These are phyloP conservation scores for Conopomorpha cramerella DNA, from an alignment of 1,140 invertebrate species.

Conservation along the genomic window DNA sequence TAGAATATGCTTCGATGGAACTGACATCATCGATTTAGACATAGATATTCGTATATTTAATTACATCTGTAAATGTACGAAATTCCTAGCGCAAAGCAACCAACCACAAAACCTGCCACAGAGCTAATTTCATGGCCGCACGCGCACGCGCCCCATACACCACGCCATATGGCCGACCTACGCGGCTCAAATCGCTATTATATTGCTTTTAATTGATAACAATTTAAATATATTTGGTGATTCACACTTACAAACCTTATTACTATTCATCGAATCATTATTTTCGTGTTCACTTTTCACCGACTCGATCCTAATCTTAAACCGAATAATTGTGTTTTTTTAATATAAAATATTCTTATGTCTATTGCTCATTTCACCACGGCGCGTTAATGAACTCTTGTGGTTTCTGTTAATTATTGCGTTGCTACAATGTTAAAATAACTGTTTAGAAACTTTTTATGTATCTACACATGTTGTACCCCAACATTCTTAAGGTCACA, in stretches of 20 bases:
- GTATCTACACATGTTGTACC: neutral
- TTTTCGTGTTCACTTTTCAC: conserved; percentile 43
- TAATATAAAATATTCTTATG: conserved; percentile 6
- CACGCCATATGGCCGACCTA: conserved; percentile 39
- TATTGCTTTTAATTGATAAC: conserved; percentile 62
- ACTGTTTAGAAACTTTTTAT: neutral
- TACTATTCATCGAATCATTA: conserved; percentile 57
- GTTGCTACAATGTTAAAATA: neutral
- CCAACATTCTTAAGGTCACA: no score
- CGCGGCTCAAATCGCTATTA: conserved; percentile 55
- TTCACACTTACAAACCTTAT: conserved; percentile 56
- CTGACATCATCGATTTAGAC: no score
- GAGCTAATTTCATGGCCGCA: conserved; percentile 17
- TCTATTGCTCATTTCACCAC: conserved; percentile 6
- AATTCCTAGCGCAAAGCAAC: no score
- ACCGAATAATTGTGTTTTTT: conserved; percentile 20
- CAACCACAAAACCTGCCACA: neutral
- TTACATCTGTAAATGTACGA: neutral
- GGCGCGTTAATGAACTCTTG: no score
- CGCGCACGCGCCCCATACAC: conserved; percentile 22
- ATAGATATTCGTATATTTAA: no score
- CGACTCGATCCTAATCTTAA: conserved; percentile 42
- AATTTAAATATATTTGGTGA: conserved; percentile 61
- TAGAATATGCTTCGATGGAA: no score
- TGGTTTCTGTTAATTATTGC: no score